These are phyloP conservation scores for Cyclura pinguis DNA, from an alignment of 2,797 vertebrate species.

Conservation along the genomic window DNA sequence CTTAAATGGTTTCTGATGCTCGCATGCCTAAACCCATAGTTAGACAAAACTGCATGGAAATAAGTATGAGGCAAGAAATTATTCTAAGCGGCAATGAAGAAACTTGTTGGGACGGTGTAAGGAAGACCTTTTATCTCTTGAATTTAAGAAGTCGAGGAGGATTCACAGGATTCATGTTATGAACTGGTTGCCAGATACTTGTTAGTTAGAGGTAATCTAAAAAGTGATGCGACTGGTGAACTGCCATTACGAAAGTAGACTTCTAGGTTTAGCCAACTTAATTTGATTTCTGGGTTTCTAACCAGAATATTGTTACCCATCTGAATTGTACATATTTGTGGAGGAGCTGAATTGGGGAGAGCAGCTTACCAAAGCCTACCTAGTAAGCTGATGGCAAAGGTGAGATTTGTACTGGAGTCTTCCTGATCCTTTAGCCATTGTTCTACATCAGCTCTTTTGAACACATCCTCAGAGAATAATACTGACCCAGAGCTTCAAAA, in stretches of 20 bases:
- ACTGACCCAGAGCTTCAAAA: not conserved
- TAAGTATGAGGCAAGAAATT: rapidly evolving
- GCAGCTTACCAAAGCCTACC: too few relatives aligned
- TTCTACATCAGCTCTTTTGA: not conserved
- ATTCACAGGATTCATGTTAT: not conserved
- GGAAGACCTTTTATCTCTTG: rapidly evolving
- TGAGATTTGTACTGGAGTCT: too few relatives aligned
- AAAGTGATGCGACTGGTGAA: conserved; percentile 25
- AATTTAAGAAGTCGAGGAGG: not conserved
- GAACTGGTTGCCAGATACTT: conserved; percentile 12
- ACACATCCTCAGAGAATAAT: not conserved
- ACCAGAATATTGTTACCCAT: too few relatives aligned
- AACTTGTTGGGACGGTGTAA: not conserved
- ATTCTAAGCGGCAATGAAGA: not conserved
- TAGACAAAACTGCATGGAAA: not conserved
- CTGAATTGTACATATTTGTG: not conserved
- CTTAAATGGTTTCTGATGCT: conserved; percentile 43
- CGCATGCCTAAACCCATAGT: rapidly evolving
- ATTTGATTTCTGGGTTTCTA: not conserved
- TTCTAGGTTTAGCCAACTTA: not conserved
- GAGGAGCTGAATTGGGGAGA: too few relatives aligned
- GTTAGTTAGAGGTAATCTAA: conserved; percentile 21
- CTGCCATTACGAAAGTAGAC: not conserved
- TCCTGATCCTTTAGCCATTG: not conserved
- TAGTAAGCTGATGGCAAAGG: not conserved